Base-by-base conservation (phyloP, 2,113 vertebrate genomes). In the Carollia perspicillata region DNA sequence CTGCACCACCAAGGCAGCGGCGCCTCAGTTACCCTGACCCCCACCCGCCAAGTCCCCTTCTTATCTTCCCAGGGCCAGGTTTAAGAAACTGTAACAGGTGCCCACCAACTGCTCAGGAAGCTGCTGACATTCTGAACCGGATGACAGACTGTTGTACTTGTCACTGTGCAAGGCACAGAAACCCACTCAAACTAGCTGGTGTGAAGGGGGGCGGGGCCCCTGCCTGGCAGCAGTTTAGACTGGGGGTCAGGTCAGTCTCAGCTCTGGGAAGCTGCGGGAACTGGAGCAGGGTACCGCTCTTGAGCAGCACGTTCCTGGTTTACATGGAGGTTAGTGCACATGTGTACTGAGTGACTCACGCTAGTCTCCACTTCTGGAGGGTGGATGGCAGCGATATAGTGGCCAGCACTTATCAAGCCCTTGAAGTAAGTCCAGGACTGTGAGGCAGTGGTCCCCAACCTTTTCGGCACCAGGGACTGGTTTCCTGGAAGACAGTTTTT, bases 151-250 rank as follows among this genome's bases (percentile, higher is more conserved):
- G 20, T 37, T 47, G 44, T 53, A 18, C 40, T 33, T 33, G 69
- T 26, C 23, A 7, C 60, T 1, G 4, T 12, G 44, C 26, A 1
- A n/a, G n/a, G 72, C 53, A 16, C 51, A 63, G 88, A 91, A 75
- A 26, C 16, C 51, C 8, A 5, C 63, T 60, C 40, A 9, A 1
- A n/a, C 16, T 13, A 26, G 63, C 44, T 28, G 0, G 0, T 8
- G 47, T 1, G 0, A 5, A 35, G 28, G 23, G 0, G 20, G 42
- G n/a, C 0, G 0, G 71, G 74, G n/a, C 12, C 0, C 0, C 5
- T 20, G 10, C 3, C 3, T 1, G 37, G 77, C 35, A 18, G 49
- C 49, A 0, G 16, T 23, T 6, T 8, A 2, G 10, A 6, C 40
- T 20, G 9, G 22, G 6, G 5, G 66, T 69, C 23, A 3, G 53